Evolutionary conservation across 2,888 invertebrate genomes (phyloP), one percentile per base, ranked within the genome.

Genomic region (Agriopis aurantiaria): DNA sequence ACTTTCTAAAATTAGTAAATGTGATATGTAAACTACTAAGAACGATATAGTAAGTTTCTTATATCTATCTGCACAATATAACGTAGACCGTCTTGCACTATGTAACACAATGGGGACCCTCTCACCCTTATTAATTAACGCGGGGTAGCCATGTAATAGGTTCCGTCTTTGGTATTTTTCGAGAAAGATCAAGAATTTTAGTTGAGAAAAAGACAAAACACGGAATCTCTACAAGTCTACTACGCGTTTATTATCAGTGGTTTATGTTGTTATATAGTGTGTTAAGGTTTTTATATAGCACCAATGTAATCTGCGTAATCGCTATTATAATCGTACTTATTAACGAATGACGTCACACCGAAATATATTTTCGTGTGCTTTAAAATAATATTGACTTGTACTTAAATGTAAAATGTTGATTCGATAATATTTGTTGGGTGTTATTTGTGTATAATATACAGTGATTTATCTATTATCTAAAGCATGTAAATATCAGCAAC

Each of bases 401-500:
- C 92, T 92, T 91, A 92, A 89, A 58, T 85, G 77, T 83, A 84
- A 80, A 80, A 66, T 71, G 66, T 70, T 89, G 84, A 89, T 88
- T 88, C 85, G 80, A 80, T 87, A 86, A 85, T 85, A 84, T 85
- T 90, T 89, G 91, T 91, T 91, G 87, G 83, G 83, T 89, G 89
- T 91, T 90, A 86, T 85, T 88, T 90, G 88, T 92, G 90, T 89
- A 77, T 71, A 89, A 89, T 91, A 86, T 89, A 90, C 92, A 88
- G 86, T 88, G 87, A 87, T 88, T 87, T 89, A 88, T 90, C 85
- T 86, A 73, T 88, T 88, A 82, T 87, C 88, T 87, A 87, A 89
- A 86, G 87, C 89, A 87, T 93, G 93, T 93, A 94, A 88, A 93
- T 94, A 93, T 86, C 86, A 82, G 89, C 90, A 88, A 89, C 72